phyloP scores from a whole-genome alignment of 2,113 vertebrate genomes.

The Malurus cyaneus region DNA sequence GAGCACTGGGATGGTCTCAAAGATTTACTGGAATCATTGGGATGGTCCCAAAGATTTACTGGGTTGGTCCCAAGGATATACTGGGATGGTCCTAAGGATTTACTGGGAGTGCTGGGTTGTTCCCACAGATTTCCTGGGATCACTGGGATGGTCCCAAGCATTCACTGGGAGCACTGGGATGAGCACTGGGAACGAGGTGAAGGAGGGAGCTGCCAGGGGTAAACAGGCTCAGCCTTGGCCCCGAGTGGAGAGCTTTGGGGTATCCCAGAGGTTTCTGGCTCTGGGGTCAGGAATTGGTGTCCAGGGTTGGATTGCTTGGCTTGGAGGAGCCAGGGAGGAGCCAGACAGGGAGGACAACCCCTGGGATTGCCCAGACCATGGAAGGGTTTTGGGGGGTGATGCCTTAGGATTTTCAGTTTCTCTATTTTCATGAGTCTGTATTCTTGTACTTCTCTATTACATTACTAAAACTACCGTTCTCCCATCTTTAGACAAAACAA shows the following conservation, averaged over 20 bases:
- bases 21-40: constrained; percentile 43
- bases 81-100: no score
- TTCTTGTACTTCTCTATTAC: no score
- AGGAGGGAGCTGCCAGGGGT: not conserved
- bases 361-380: not conserved
- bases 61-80: not conserved
- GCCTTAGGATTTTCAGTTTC: no score
- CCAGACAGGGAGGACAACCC: not conserved
- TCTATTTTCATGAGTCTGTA: no score
- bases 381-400: not conserved
- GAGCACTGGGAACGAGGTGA: constrained; percentile 4
- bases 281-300: not conserved
- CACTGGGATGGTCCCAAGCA: not conserved
- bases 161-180: not conserved
- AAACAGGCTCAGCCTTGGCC: not conserved
- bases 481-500: no score
- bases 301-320: not conserved
- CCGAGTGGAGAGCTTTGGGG: fast-evolving
- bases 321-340: not conserved
- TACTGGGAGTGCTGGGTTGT: no score
- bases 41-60: constrained; percentile 46
- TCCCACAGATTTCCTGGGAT: constrained; percentile 52
- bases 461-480: no score
- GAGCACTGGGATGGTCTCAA: not conserved
- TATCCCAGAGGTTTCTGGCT: not conserved